Evolutionary conservation across 2,113 vertebrate species (phyloP).

Genomic region (Macrotis lagotis): DNA sequence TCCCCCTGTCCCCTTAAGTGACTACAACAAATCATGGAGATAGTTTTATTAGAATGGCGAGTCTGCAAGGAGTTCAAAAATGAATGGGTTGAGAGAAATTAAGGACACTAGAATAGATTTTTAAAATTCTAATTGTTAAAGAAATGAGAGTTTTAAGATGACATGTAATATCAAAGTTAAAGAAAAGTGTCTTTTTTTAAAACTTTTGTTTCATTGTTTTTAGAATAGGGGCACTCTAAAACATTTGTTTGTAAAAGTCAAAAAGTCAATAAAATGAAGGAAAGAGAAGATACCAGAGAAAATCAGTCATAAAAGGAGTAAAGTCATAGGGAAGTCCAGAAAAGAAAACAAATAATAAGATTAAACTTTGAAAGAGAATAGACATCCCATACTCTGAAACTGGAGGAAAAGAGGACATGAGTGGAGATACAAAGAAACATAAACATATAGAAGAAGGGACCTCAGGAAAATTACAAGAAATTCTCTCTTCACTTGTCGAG

Average conservation of each 20-base stretch:
- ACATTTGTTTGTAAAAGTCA: not conserved
- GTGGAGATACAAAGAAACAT: not conserved
- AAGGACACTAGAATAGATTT: not conserved
- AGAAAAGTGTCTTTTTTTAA: not conserved
- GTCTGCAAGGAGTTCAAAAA: not conserved
- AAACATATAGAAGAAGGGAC: not conserved
- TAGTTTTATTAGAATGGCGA: not conserved
- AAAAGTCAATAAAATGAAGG: not conserved
- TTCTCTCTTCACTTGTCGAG: not conserved
- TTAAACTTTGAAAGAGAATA: not conserved
- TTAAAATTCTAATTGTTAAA: not conserved
- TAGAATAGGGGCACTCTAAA: not conserved
- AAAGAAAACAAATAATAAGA: not conserved
- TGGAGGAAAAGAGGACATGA: not conserved
- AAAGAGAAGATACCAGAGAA: not conserved
- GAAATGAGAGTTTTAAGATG: not conserved
- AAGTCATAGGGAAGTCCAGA: not conserved
- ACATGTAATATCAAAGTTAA: not conserved
- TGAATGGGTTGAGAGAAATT: not conserved
- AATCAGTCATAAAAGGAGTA: not conserved
- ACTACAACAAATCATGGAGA: not conserved
- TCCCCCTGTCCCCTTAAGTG: no score
- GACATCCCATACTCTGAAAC: not conserved
- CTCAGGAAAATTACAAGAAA: not conserved
- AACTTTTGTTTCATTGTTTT: not conserved